Conservation (phyloP, 1,140 invertebrate genomes). For the Cydia splendana region DNA sequence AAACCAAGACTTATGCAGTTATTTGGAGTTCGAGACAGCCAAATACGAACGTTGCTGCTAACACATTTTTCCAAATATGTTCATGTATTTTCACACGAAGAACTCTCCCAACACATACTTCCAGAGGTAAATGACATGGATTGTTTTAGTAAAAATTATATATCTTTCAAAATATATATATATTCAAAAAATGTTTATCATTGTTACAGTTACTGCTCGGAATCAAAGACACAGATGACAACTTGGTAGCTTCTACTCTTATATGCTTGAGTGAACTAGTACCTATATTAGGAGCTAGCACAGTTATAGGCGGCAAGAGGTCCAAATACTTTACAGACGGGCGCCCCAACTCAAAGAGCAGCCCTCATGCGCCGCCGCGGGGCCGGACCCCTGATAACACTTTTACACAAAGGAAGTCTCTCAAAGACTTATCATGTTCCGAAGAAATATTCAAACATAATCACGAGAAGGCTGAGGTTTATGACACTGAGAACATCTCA, state of each 20-base stretch:
- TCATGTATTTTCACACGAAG: slow-evolving; percentile 84
- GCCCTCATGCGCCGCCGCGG: slow-evolving; percentile 51
- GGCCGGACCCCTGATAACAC: slow-evolving; percentile 40
- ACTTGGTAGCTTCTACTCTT: slow-evolving; percentile 88
- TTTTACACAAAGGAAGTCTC: slow-evolving; percentile 50
- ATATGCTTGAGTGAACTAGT: slow-evolving; percentile 89
- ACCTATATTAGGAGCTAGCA: slow-evolving; percentile 88
- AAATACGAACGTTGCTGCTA: slow-evolving; percentile 82
- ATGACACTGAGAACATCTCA: slow-evolving; percentile 55
- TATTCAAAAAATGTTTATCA: slow-evolving; percentile 35
- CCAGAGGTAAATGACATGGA: slow-evolving; percentile 81
- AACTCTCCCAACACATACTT: slow-evolving; percentile 84
- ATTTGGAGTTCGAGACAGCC: slow-evolving; percentile 88
- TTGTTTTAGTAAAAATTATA: no score
- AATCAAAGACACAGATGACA: slow-evolving; percentile 90
- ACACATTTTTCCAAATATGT: slow-evolving; percentile 87
- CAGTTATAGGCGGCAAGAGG: slow-evolving; percentile 90
- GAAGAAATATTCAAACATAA: slow-evolving; percentile 53
- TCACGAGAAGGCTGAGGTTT: slow-evolving; percentile 48
- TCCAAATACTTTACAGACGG: slow-evolving; percentile 91
- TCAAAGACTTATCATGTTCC: slow-evolving; percentile 60
- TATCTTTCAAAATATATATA: not conserved
- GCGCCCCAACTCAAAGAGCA: slow-evolving; percentile 80
- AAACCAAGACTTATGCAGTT: slow-evolving; percentile 87
- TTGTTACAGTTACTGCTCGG: slow-evolving; percentile 86